Percentiles rank a stretch among this genome's conserved stretches.
Evolutionary conservation across 2,113 vertebrate species (phyloP).

Genomic region (Prunella himalayana): DNA sequence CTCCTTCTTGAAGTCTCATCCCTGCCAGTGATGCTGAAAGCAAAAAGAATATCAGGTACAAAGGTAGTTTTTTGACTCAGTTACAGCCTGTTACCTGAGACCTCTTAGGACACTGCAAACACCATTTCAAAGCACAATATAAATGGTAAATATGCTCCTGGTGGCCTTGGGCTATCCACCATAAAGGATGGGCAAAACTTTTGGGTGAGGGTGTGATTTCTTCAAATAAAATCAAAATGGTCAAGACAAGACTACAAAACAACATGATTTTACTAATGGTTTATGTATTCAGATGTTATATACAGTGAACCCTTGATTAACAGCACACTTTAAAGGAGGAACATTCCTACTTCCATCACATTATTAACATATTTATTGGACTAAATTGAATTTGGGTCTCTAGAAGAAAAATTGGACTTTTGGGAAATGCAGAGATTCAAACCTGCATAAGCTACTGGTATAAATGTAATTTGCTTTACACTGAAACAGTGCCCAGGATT

Average conservation of each 20-base stretch:
- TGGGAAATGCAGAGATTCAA: not conserved
- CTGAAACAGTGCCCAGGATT: not conserved
- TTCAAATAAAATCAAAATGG: not conserved
- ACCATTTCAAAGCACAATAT: not conserved
- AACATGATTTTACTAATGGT: not conserved
- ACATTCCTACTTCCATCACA: not conserved
- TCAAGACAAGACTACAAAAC: not conserved
- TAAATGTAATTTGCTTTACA: not conserved
- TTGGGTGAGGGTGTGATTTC: not conserved
- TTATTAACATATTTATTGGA: not conserved
- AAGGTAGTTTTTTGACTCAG: not conserved
- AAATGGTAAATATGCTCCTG: not conserved
- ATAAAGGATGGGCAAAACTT: not conserved
- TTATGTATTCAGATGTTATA: not conserved
- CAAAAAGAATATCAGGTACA: not conserved
- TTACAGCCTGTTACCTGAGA: not conserved
- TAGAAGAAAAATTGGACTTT: not conserved
- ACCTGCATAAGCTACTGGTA: not conserved
- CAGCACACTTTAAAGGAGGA: not conserved
- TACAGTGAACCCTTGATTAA: not conserved
- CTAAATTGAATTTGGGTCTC: not conserved
- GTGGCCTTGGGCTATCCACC: not conserved
- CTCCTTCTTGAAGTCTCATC: conserved; percentile 89
- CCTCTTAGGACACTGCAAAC: not conserved
- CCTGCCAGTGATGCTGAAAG: conserved; percentile 90